Evolutionary conservation across 2,888 invertebrate genomes (phyloP).

Genomic region (Machimus rusticus): DNA sequence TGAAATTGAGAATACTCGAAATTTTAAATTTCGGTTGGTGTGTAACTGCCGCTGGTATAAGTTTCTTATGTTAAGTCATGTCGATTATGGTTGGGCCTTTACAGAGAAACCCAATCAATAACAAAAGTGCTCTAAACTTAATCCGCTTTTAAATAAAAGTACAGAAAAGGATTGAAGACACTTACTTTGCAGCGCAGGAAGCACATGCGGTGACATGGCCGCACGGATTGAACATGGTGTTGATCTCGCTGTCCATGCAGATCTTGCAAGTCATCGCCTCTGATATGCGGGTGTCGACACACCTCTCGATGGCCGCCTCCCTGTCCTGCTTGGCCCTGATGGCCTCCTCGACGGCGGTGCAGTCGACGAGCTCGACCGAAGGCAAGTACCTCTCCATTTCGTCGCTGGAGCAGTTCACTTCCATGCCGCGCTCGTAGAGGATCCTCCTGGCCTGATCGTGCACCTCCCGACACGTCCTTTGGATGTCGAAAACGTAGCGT

Average conservation of each 20-base stretch:
- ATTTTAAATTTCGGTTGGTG: too few species aligned
- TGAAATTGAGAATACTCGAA: too few species aligned
- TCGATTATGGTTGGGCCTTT: too few species aligned
- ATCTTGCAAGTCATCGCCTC: constrained; percentile 84
- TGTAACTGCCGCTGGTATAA: too few species aligned
- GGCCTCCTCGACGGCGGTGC: constrained; percentile 57
- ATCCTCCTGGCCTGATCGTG: constrained; percentile 86
- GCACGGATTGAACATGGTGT: constrained; percentile 86
- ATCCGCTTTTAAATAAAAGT: not conserved
- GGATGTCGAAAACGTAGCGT: constrained; percentile 90
- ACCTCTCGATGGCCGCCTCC: constrained; percentile 60
- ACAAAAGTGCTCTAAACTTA: not conserved
- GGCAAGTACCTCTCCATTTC: constrained; percentile 50
- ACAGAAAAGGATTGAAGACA: not conserved
- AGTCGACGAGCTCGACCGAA: constrained; percentile 51
- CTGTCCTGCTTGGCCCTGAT: constrained; percentile 59
- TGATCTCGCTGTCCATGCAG: constrained; percentile 85
- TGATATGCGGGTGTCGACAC: constrained; percentile 63
- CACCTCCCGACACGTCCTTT: constrained; percentile 86
- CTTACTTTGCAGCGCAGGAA: constrained; percentile 73
- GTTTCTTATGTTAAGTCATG: too few species aligned
- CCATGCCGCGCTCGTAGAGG: constrained; percentile 67
- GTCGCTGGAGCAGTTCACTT: constrained; percentile 52
- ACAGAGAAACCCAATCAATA: too few species aligned
- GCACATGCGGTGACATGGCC: constrained; percentile 86